Conservation (phyloP, 1,140 invertebrate species). For the Caenorhabditis inopinata region DNA sequence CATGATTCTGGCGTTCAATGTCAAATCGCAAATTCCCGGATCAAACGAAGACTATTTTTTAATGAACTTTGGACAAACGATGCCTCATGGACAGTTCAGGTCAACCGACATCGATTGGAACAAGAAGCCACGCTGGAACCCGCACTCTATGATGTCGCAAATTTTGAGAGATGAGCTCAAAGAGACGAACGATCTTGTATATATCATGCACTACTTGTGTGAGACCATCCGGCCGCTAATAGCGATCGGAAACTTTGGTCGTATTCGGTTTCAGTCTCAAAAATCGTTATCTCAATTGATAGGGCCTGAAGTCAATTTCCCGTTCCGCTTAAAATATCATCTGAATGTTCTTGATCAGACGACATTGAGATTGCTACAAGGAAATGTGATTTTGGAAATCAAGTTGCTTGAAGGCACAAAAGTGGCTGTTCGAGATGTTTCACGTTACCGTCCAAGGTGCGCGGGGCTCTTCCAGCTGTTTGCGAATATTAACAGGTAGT, state of each 20-base stretch:
- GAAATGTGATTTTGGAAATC: conserved; percentile 14
- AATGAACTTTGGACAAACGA: background rate
- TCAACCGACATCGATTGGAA: background rate
- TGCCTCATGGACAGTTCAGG: conserved; percentile 1
- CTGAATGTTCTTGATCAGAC: background rate
- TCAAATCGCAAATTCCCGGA: background rate
- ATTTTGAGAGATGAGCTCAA: background rate
- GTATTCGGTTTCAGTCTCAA: conserved; percentile 4
- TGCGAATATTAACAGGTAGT: background rate
- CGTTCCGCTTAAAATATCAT: background rate
- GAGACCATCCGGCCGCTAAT: background rate
- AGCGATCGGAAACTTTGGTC: background rate
- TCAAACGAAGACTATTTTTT: background rate
- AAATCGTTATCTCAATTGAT: background rate
- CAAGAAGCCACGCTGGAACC: background rate
- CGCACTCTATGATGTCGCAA: background rate
- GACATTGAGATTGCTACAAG: background rate
- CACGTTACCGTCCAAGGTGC: background rate
- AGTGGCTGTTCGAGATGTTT: background rate
- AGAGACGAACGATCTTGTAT: background rate
- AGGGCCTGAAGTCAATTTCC: background rate
- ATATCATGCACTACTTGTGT: background rate
- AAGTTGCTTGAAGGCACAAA: background rate
- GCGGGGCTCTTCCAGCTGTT: background rate
- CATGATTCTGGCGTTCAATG: conserved; percentile 36